phyloP scores from a whole-genome alignment of 2,888 invertebrate genomes.

The Apamea epomidion region DNA sequence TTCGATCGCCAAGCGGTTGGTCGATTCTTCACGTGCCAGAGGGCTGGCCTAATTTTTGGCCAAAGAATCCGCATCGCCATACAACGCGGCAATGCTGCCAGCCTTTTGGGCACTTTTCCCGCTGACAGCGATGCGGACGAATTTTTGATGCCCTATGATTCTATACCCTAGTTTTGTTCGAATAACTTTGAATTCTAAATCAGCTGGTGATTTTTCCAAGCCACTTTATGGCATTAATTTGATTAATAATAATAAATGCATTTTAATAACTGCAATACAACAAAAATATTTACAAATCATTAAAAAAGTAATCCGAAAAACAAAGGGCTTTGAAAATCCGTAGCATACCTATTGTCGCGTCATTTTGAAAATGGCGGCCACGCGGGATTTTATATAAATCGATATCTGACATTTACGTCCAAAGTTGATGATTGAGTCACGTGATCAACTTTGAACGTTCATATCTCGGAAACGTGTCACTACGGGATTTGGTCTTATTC shows the following conservation, averaged over 20 bases:
- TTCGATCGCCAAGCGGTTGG: background rate
- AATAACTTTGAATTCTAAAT: background rate
- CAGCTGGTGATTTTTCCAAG: background rate
- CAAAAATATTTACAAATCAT: constrained; percentile 19
- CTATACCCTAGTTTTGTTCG: no score
- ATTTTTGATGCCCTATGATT: no score
- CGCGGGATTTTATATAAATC: no score
- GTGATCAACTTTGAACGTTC: no score
- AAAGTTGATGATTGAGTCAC: no score
- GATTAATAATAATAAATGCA: constrained; percentile 38
- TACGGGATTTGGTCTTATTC: no score
- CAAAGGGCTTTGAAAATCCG: background rate
- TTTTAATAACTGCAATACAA: constrained; percentile 8
- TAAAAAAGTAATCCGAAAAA: no score
- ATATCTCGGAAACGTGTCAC: no score
- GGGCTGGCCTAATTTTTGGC: background rate
- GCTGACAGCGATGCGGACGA: background rate
- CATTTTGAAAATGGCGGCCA: no score
- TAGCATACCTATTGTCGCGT: no score
- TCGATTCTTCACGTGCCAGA: no score
- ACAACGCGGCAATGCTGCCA: background rate
- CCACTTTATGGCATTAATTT: background rate
- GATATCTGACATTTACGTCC: no score
- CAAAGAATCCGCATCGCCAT: background rate
- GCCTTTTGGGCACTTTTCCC: background rate